These are phyloP conservation scores for Bergia puertoricense DNA, from an alignment of 92 coral and sea anemone genomes.

Conservation along the genomic window DNA sequence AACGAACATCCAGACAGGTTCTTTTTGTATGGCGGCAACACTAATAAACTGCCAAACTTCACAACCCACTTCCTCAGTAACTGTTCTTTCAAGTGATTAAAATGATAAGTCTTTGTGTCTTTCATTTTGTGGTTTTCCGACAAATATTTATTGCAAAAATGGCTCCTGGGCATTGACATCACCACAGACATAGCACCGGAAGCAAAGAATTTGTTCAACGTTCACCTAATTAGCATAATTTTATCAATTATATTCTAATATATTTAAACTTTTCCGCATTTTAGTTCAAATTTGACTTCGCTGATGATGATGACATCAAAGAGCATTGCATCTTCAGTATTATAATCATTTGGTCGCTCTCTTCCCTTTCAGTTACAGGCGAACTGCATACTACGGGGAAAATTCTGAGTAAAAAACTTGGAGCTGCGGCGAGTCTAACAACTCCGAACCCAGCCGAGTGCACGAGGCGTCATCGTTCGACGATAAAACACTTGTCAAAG, in stretches of 20 bases:
- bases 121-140: slow-evolving; percentile 31
- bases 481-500: background rate
- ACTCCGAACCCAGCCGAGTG: slow-evolving; percentile 11
- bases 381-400: background rate
- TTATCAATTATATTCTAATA: background rate
- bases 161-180: slow-evolving; percentile 4
- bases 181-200: slow-evolving; percentile 9
- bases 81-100: background rate
- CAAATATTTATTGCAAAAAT: background rate
- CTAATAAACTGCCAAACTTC: too few species aligned
- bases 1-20: too few species aligned
- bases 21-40: too few species aligned
- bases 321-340: background rate
- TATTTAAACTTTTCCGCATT: slow-evolving; percentile 17
- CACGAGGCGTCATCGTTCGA: slow-evolving; percentile 7
- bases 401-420: slow-evolving; percentile 4
- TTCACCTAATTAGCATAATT: slow-evolving; percentile 34
- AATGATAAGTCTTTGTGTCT: slow-evolving; percentile 14
- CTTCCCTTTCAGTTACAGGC: background rate
- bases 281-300: background rate
- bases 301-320: slow-evolving; percentile 24
- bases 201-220: background rate
- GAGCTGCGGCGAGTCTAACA: background rate
- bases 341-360: background rate
- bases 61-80: background rate